These are phyloP conservation scores for Drosophila demipolita DNA, from an alignment of 2,888 invertebrate species.

Conservation along the genomic window DNA sequence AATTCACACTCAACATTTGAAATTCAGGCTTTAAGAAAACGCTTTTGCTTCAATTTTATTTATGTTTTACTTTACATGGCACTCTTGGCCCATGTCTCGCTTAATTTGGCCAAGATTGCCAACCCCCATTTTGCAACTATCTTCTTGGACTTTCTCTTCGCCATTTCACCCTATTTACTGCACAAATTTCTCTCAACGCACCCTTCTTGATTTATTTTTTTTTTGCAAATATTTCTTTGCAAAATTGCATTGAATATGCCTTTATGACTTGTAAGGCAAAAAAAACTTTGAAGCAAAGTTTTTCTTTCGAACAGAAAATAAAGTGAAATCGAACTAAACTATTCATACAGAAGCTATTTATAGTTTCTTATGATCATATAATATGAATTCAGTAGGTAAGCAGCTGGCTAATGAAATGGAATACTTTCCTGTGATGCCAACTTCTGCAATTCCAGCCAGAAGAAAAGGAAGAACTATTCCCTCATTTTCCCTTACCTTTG, in stretches of 20 bases:
- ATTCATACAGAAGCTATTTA: conserved; percentile 1
- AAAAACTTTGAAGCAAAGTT: conserved; percentile 9
- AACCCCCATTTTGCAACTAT: conserved; percentile 19
- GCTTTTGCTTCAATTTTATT: conserved; percentile 17
- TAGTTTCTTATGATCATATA: background rate
- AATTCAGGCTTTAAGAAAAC: conserved; percentile 38
- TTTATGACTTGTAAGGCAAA: conserved; percentile 24
- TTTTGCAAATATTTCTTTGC: conserved; percentile 14
- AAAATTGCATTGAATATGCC: conserved; percentile 50
- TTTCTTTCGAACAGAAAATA: conserved; percentile 7
- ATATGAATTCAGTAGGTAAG: background rate
- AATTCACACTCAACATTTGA: conserved; percentile 49
- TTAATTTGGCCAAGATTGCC: conserved; percentile 59
- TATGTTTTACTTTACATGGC: background rate
- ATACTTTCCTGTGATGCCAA: conserved; percentile 12
- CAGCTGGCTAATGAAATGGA: background rate
- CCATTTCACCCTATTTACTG: conserved; percentile 18
- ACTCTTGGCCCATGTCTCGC: conserved; percentile 41
- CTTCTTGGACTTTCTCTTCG: conserved; percentile 3
- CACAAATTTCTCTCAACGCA: conserved; percentile 21
- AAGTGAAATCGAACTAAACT: conserved; percentile 9
- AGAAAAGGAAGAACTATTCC: background rate
- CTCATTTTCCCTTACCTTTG: background rate
- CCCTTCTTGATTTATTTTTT: conserved; percentile 16
- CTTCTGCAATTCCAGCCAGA: conserved; percentile 16